Conservation (phyloP, 2,797 vertebrate species). For the Neopelma chrysocephalum region DNA sequence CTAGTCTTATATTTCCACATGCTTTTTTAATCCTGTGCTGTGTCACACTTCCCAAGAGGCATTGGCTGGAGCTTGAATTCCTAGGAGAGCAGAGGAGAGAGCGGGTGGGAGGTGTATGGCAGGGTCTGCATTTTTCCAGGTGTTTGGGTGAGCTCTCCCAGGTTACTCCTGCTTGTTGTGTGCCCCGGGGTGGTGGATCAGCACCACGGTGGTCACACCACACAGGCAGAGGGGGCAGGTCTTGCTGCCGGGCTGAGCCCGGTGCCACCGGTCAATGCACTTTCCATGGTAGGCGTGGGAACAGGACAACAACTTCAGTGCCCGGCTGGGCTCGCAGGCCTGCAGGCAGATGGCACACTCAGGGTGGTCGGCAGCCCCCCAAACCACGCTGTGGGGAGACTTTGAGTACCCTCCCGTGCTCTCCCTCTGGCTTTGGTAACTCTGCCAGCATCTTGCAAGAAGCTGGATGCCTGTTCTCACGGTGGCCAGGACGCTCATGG, state of each 20-base stretch:
- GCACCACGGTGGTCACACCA: fast-evolving
- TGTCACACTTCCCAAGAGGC: fast-evolving
- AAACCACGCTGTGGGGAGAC: constrained; percentile 54
- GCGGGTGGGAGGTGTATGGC: fast-evolving
- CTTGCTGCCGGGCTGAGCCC: constrained; percentile 78
- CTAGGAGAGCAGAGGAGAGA: background rate
- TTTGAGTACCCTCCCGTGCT: no score
- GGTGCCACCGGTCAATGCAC: constrained; percentile 86
- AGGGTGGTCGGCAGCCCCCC: constrained; percentile 74
- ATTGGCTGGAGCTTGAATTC: background rate
- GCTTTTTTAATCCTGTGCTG: background rate
- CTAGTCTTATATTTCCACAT: background rate
- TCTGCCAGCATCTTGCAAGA: background rate
- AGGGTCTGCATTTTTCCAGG: background rate
- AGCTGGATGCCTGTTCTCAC: background rate
- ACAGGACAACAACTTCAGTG: constrained; percentile 86
- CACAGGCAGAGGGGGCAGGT: constrained; percentile 84
- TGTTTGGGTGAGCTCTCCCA: background rate
- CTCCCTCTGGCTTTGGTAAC: background rate
- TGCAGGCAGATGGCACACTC: constrained; percentile 91
- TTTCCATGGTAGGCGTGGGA: constrained; percentile 84
- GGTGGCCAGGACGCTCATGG: background rate
- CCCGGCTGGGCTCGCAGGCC: constrained; percentile 82
- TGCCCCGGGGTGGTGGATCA: background rate
- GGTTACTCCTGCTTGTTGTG: background rate